phyloP scores from a whole-genome alignment of 1,140 invertebrate species.

The Drosophila teissieri region DNA sequence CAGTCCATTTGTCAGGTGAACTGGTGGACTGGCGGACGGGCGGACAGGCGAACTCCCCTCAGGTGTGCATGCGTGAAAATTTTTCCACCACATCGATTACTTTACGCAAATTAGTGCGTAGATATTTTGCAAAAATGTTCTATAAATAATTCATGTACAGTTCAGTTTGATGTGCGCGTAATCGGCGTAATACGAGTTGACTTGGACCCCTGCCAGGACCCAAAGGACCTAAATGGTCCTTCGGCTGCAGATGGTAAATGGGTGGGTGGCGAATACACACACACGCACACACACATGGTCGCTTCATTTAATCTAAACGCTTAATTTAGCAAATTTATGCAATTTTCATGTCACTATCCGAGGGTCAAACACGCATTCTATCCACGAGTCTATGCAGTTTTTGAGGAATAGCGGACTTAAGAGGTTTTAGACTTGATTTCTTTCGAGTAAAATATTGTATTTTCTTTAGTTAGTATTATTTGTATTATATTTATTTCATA shows the following conservation, averaged over 20 bases:
- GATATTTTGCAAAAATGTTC: conserved; percentile 83
- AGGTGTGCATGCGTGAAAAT: conserved; percentile 78
- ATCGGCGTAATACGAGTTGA: conserved; percentile 41
- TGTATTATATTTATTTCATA: background rate
- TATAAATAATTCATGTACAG: conserved; percentile 79
- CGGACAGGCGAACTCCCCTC: conserved; percentile 17
- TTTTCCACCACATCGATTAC: conserved; percentile 83
- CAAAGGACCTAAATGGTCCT: conserved; percentile 12
- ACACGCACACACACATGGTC: conserved; percentile 4
- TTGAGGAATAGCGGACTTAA: no score
- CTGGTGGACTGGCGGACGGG: no score
- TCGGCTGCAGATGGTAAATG: background rate
- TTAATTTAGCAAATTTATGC: conserved; percentile 68
- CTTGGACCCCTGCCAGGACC: conserved; percentile 12
- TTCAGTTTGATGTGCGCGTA: conserved; percentile 54
- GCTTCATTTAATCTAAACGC: conserved; percentile 64
- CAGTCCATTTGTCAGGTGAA: conserved; percentile 23
- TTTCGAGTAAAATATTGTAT: background rate
- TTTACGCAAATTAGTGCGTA: conserved; percentile 83
- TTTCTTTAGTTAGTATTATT: no score
- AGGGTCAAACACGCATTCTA: background rate
- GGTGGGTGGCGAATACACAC: conserved; percentile 1
- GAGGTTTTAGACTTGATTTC: background rate
- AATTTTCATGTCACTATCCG: conserved; percentile 47
- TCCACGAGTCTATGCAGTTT: no score